phyloP scores from a whole-genome alignment of 2,113 vertebrate genomes.

The Camelus bactrianus region DNA sequence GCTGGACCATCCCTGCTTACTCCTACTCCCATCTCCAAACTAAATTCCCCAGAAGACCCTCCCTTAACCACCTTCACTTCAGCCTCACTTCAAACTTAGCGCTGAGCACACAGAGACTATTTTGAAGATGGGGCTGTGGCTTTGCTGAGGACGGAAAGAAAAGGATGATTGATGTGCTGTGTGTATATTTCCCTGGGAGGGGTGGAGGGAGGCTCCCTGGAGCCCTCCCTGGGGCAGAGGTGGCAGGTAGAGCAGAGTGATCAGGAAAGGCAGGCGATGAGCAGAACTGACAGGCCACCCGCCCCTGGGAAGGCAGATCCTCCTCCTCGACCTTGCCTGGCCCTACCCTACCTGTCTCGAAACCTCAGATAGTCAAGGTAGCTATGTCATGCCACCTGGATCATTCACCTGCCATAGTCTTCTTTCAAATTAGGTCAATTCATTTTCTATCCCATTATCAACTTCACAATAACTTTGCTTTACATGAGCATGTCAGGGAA shows the following conservation, averaged over 20 bases:
- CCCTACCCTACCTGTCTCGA: background rate
- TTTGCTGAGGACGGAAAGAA: background rate
- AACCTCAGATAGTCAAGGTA: background rate
- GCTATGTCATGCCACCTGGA: background rate
- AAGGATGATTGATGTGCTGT: background rate
- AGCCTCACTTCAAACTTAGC: background rate
- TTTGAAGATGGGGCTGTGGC: background rate
- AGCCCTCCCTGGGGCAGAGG: constrained; percentile 15
- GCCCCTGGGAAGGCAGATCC: fast-evolving
- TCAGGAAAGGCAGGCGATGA: background rate
- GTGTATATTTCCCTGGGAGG: background rate
- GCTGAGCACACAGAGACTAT: background rate
- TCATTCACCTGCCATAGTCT: background rate
- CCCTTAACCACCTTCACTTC: background rate
- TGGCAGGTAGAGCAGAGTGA: background rate
- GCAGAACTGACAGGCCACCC: background rate
- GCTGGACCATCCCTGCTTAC: background rate
- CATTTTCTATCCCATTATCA: background rate
- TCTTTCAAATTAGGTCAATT: constrained; percentile 33
- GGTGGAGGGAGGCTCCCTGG: background rate
- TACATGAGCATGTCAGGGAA: background rate
- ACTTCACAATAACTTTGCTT: background rate
- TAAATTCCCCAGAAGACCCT: background rate
- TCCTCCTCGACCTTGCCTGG: background rate
- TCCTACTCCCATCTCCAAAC: background rate